Evolutionary conservation across 2,888 invertebrate species (phyloP), one percentile per base, ranked within the genome.

Genomic region (Lepidocyrtinus sp.): DNA sequence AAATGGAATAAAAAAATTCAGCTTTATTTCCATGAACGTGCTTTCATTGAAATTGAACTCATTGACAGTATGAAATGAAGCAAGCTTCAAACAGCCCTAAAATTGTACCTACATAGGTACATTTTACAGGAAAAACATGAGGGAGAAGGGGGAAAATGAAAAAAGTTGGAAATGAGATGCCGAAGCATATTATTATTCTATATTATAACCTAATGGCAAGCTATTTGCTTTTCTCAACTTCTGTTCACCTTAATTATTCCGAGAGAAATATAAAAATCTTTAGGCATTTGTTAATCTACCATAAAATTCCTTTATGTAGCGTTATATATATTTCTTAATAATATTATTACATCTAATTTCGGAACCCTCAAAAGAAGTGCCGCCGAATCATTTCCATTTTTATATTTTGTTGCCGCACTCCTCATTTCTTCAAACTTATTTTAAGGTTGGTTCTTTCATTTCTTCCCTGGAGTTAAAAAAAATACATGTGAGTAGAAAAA

Each of bases 311-410:
- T 78, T 68, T 61, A 68, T 79, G 73, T 69, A 64, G 74, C 59
- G 70, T 80, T 80, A 80, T 80, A n/a, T n/a, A n/a, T n/a, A 65
- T 73, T 68, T 79, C 25, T 68, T 78, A 72, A 79, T 80, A 80
- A 80, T 80, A 75, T 75, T 80, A 80, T 75, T 80, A 74, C 45
- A 71, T 75, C 79, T 80, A 80, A 80, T 80, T 80, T 80, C 26
- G 61, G 61, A 75, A 50, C 69, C 79, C 79, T 64, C 74, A 80
- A 80, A 80, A 63, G 73, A 80, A 80, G 22, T 61, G 72, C 79
- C 79, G 79, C 74, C 65, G 55, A 19, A 59, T 70, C 79, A 70
- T 70, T 55, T 70, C 26, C 24, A 19, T 61, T 64, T 65, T 36
- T n/a, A n/a, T n/a, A n/a, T n/a, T 46, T 62, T 25, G 15, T 36